Conservation (phyloP, 2,797 vertebrate genomes). For the Danio choprae region DNA sequence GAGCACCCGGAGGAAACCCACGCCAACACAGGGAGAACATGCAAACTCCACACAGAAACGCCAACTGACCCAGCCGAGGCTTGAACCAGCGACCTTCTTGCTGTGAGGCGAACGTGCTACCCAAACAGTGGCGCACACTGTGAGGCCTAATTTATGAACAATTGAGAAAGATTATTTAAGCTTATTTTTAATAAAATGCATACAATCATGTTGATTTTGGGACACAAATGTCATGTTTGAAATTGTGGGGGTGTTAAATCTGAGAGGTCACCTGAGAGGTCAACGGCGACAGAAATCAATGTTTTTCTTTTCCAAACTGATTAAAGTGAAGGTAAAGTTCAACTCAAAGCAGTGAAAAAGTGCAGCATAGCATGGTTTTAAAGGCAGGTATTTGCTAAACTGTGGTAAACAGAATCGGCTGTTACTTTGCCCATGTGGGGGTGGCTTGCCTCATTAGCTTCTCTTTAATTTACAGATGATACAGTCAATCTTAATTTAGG, state of each 20-base stretch:
- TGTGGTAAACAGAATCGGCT: conserved; percentile 1
- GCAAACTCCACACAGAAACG: no score
- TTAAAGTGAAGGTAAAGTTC: background rate
- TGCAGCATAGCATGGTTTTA: background rate
- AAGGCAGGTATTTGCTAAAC: conserved; percentile 3
- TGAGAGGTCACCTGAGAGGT: background rate
- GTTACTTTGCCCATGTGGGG: background rate
- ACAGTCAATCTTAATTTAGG: background rate
- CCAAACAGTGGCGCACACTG: no score
- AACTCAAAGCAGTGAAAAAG: background rate
- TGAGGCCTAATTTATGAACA: background rate
- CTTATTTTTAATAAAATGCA: background rate
- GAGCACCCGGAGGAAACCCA: no score
- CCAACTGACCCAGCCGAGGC: no score
- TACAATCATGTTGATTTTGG: no score
- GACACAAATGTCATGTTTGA: background rate
- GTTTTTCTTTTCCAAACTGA: background rate
- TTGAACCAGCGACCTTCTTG: no score
- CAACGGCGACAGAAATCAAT: conserved; percentile 18
- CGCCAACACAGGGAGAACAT: no score
- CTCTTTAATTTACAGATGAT: background rate
- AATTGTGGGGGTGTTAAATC: background rate
- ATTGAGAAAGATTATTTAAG: background rate
- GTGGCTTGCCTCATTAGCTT: background rate
- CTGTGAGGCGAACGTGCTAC: no score